A percentile compares a stretch with the other conserved stretches of the same genome.
phyloP scores from a whole-genome alignment of 35 echinoderm and acorn worm species.

The Heliocidaris erythrogramma region DNA sequence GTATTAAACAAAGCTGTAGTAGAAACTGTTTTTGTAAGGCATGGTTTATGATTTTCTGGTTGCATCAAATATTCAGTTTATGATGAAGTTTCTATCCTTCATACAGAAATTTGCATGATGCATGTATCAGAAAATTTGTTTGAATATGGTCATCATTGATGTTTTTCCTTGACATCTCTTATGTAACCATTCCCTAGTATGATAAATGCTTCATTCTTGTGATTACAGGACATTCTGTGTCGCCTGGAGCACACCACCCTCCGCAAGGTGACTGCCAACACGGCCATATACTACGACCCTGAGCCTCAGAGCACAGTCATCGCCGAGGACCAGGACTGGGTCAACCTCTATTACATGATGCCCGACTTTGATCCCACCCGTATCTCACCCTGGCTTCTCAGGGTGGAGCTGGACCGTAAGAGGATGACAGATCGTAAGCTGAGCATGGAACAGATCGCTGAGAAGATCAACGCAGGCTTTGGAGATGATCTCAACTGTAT shows the following conservation, averaged over 20 bases:
- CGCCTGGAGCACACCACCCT: slow-evolving; percentile 97
- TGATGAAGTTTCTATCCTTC: no score
- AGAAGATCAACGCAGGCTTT: slow-evolving; percentile 99
- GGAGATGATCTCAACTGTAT: slow-evolving; percentile 98
- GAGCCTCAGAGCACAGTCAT: slow-evolving; percentile 99
- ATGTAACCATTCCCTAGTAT: no score
- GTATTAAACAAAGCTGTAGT: no score
- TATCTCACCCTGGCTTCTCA: slow-evolving; percentile 94
- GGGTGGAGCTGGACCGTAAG: slow-evolving; percentile 97
- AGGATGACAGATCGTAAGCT: slow-evolving; percentile 98
- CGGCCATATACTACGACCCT: slow-evolving; percentile 99
- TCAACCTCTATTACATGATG: slow-evolving; percentile 99
- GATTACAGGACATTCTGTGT: slow-evolving; percentile 90
- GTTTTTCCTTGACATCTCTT: no score
- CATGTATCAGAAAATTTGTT: no score
- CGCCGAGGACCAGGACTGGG: slow-evolving; percentile 98
- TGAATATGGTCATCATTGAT: no score
- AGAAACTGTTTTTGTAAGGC: no score
- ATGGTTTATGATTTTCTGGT: no score
- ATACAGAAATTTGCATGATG: no score
- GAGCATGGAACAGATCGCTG: slow-evolving; percentile 98
- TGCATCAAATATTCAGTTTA: no score
- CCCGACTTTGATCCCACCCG: slow-evolving; percentile 97
- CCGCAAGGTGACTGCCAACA: slow-evolving; percentile 94
- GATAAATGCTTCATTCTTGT: background rate